Conservation (phyloP, 1,140 invertebrate genomes). For the Drosophila persimilis region DNA sequence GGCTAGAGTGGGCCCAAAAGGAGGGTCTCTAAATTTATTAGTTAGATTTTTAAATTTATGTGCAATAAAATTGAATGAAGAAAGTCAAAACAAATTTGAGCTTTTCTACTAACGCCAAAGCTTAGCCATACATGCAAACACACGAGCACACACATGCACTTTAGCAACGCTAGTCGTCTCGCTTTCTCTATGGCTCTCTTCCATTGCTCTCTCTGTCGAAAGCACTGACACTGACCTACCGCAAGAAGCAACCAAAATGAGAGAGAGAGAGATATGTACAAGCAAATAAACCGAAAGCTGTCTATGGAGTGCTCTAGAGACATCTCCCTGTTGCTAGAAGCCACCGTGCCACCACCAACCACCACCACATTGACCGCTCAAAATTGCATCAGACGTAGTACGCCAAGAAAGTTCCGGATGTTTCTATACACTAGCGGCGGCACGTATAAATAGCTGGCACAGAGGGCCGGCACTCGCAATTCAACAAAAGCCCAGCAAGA, state of each 20-base stretch:
- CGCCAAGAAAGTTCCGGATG: constrained; percentile 46
- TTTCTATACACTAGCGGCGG: constrained; percentile 28
- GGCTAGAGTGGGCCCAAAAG: constrained; percentile 88
- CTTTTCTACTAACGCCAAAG: background rate
- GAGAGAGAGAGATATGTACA: background rate
- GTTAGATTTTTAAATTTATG: constrained; percentile 18
- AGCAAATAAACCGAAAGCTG: constrained; percentile 27
- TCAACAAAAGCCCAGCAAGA: constrained; percentile 13
- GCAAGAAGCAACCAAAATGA: constrained; percentile 1
- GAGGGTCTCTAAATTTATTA: constrained; percentile 44
- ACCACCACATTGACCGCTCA: constrained; percentile 25
- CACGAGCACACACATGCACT: background rate
- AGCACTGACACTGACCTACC: constrained; percentile 53
- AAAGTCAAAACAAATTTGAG: background rate
- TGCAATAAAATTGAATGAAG: background rate
- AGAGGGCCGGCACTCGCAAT: constrained; percentile 24
- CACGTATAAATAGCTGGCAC: constrained; percentile 57
- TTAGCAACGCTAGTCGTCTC: constrained; percentile 2
- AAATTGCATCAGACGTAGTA: constrained; percentile 57
- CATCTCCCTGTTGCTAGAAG: background rate
- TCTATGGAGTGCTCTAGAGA: constrained; percentile 10
- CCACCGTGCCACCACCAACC: constrained; percentile 10
- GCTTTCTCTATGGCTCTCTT: background rate
- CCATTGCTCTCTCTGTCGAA: constrained; percentile 5
- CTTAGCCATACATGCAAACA: background rate